Conservation (phyloP, 2,888 invertebrate genomes). For the Sthenelais limicola region DNA sequence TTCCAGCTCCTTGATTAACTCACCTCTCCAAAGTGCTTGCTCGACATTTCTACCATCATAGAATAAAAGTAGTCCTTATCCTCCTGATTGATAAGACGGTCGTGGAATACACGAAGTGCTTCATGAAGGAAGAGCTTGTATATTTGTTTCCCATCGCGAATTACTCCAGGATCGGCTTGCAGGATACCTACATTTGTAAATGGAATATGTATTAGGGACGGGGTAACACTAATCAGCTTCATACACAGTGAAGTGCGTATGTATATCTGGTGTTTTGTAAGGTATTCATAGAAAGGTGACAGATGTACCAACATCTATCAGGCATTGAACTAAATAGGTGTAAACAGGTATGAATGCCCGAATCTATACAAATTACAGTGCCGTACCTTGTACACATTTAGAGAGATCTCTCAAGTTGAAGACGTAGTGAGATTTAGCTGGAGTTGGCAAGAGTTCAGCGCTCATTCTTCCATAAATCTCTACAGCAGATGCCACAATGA, state of each 20-base stretch:
- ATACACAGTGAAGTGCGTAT: no score
- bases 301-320: no score
- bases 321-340: no score
- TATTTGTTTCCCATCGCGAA: conserved; percentile 68
- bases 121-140: conserved; percentile 72
- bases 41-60: conserved; percentile 71
- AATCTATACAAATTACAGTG: no score
- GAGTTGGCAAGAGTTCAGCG: conserved; percentile 72
- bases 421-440: conserved; percentile 73
- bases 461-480: conserved; percentile 73
- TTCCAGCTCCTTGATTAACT: no score
- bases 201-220: no score
- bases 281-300: no score
- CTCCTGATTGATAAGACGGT: conserved; percentile 71
- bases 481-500: conserved; percentile 70
- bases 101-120: conserved; percentile 72
- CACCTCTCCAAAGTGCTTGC: conserved; percentile 72
- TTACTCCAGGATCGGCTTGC: conserved; percentile 80
- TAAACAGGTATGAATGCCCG: no score
- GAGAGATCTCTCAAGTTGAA: conserved; percentile 81
- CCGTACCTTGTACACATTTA: conserved; percentile 74
- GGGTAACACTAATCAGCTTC: no score
- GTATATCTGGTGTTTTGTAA: no score
- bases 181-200: conserved; percentile 76
- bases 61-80: conserved; percentile 71